Base-by-base conservation (phyloP, 2,888 invertebrate genomes). In the Cyclophora punctaria region DNA sequence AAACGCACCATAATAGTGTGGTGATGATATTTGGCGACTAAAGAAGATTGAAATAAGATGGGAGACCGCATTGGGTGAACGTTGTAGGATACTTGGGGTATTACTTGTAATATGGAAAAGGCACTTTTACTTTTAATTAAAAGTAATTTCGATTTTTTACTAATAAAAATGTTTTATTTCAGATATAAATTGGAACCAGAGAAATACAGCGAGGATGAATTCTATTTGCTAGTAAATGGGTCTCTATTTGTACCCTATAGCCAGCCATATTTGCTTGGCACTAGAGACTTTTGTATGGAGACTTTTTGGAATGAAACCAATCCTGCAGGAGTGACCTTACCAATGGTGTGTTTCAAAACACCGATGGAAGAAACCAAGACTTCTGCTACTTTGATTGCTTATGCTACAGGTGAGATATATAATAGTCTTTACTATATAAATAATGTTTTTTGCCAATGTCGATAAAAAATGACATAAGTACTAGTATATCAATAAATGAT, bases 281-380 rank as follows among this genome's bases (percentile, higher is more conserved):
- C 89, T 1, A 81, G 81, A 48, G 89, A 90, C 58, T 92, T 90
- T 67, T 92, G 92, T 64, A 90, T 92, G 89, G 92, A 92, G 65
- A 76, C 89, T 0, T 89, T 91, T 59, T 89, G 78, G 71, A 85
- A 78, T 50, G 79, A 80, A 53, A 69, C 83, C 0, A 74, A 74
- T 47, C 87, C 87, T 42, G 84, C 84, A 6, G 83, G 81, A 4
- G 60, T 86, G 20, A 90, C 90, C 3, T 62, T 91, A 41, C 90
- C 90, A 0, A 76, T 92, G 55, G 83, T 91, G 4, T 92, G 92
- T 64, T 89, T 89, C 60, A 64, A 73, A 7, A 63, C 79, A 0
- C 77, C 83, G 0, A 51, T 73, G 49, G 80, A 80, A 45, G 78
- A 80, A 47, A 71, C 73, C 20, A 75, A 77, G 55, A 75, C 83